Percentiles rank a stretch among this genome's conserved stretches.
phyloP scores from a whole-genome alignment of 2,113 vertebrate genomes.

The Notarius lentiginosus region DNA sequence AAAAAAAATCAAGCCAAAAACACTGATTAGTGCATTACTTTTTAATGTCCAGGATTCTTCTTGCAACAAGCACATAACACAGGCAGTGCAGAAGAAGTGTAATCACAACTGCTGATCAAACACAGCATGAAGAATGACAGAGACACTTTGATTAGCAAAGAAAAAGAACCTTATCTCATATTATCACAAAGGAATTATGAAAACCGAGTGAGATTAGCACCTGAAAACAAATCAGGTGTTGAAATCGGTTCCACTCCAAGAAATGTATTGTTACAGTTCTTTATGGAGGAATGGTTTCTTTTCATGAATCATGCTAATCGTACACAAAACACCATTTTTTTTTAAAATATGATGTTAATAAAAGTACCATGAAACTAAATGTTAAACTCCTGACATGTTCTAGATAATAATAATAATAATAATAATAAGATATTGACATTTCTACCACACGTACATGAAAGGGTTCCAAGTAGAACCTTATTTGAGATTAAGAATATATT shows the following conservation, averaged over 20 bases:
- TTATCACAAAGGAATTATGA: constrained; percentile 23
- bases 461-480: neutral
- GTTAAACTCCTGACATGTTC: neutral
- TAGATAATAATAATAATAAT: too few relatives aligned
- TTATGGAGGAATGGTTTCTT: neutral
- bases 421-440: neutral
- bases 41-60: neutral
- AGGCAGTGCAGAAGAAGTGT: neutral
- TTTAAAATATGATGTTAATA: neutral
- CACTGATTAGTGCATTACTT: constrained; percentile 4
- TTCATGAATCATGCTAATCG: neutral
- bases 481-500: neutral
- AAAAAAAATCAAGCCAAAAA: neutral
- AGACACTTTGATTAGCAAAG: constrained; percentile 9
- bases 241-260: neutral
- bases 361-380: neutral
- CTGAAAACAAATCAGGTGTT: constrained; percentile 25
- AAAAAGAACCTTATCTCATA: constrained; percentile 2
- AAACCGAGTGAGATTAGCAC: constrained; percentile 13
- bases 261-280: neutral
- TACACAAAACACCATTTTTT: neutral
- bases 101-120: constrained; percentile 2
- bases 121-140: constrained; percentile 15
- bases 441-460: neutral
- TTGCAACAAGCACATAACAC: neutral